phyloP scores from a whole-genome alignment of 2,113 vertebrate genomes.

The Girardinichthys multiradiatus region DNA sequence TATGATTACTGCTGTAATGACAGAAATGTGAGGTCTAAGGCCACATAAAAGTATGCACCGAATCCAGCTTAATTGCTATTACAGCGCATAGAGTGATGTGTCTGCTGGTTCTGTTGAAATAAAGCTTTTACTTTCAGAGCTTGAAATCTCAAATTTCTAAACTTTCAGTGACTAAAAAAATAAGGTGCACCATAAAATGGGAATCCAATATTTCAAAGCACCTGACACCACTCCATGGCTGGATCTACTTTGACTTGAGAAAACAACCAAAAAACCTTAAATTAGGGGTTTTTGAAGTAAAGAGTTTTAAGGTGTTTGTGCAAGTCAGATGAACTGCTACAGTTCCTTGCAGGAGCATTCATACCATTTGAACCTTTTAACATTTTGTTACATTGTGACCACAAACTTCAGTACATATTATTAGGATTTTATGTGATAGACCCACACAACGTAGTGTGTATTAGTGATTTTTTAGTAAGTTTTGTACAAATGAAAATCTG shows the following conservation, averaged over 20 bases:
- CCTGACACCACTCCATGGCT: background rate
- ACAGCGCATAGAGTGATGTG: slow-evolving; percentile 10
- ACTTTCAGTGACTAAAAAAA: slow-evolving; percentile 27
- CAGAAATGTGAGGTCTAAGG: background rate
- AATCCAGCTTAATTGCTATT: slow-evolving; percentile 31
- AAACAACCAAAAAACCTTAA: background rate
- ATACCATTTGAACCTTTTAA: too few species aligned
- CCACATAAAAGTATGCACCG: slow-evolving; percentile 12
- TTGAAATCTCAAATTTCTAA: slow-evolving; percentile 44
- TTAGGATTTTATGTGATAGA: too few species aligned
- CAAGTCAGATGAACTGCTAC: background rate
- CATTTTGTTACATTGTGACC: too few species aligned
- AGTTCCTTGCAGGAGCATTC: background rate
- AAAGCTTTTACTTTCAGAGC: slow-evolving; percentile 16
- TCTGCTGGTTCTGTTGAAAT: slow-evolving; percentile 34
- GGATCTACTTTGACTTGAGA: too few species aligned
- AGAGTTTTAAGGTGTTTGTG: background rate
- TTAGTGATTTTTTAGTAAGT: too few species aligned
- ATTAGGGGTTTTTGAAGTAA: background rate
- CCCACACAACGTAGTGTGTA: too few species aligned
- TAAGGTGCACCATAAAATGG: background rate
- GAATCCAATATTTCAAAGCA: background rate
- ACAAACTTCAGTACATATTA: too few species aligned
- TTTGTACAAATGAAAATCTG: too few species aligned
- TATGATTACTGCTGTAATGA: slow-evolving; percentile 5